phyloP scores from a whole-genome alignment of 30 jellyfish, hydroid and myxozoan genomes.

The Pelagia noctiluca region DNA sequence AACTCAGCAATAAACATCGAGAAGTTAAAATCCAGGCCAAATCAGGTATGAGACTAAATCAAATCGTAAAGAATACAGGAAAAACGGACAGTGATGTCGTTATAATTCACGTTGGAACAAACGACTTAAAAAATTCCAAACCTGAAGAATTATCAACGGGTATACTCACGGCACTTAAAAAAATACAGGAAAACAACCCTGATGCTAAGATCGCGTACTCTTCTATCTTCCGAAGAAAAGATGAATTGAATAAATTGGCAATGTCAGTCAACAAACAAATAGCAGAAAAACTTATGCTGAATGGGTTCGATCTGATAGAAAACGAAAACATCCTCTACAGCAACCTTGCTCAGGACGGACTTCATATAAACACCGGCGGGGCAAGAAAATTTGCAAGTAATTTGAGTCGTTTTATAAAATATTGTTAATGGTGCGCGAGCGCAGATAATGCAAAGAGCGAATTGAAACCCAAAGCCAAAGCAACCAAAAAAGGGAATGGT shows the following conservation, averaged over 20 bases:
- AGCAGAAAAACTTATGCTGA: neutral
- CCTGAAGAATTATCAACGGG: constrained; percentile 8
- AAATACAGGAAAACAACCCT: constrained; percentile 18
- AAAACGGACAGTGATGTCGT: constrained; percentile 5
- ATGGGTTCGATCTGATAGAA: constrained; percentile 12
- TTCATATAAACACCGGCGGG: constrained; percentile 21
- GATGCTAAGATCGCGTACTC: neutral
- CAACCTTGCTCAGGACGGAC: constrained; percentile 9
- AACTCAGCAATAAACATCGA: constrained; percentile 4
- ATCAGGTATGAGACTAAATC: constrained; percentile 18
- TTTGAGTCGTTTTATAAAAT: constrained; percentile 1
- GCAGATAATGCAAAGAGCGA: constrained; percentile 1
- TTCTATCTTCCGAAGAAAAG: constrained; percentile 5
- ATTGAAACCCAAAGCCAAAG: neutral
- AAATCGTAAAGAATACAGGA: constrained; percentile 8
- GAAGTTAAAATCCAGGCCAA: constrained; percentile 13
- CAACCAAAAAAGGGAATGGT: constrained; percentile 6
- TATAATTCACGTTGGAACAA: constrained; percentile 15
- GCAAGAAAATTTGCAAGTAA: constrained; percentile 11
- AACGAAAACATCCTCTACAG: neutral
- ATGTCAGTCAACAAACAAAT: neutral
- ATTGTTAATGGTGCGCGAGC: constrained; percentile 1
- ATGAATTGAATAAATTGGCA: constrained; percentile 10
- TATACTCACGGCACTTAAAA: neutral
- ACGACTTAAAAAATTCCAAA: neutral